Conservation (phyloP, 2,113 vertebrate species). For the Archilochus colubris region DNA sequence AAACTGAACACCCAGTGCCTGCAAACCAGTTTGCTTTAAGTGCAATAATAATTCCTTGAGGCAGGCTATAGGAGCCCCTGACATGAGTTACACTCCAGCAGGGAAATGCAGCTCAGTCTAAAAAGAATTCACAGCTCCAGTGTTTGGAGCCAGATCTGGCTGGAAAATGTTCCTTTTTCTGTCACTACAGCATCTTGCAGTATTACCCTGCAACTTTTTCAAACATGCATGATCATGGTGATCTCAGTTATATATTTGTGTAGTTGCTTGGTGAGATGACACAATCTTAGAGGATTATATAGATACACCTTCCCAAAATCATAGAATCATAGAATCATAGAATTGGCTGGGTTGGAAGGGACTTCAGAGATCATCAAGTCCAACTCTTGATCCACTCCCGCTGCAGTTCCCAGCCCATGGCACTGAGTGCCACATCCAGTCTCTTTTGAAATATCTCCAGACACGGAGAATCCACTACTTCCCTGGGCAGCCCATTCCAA, state of each 20-base stretch:
- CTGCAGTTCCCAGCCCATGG: no score
- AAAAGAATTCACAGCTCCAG: not conserved
- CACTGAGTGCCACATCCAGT: no score
- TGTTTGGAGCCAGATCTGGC: not conserved
- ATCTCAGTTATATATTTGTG: not conserved
- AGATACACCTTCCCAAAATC: not conserved
- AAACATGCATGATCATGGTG: not conserved
- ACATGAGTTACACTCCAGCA: not conserved
- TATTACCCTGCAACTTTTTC: not conserved
- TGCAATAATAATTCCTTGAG: conserved; percentile 4
- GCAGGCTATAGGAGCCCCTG: not conserved
- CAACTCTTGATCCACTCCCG: no score
- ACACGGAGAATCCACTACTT: no score
- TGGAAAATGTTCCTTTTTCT: not conserved
- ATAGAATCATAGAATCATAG: no score
- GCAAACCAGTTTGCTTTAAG: not conserved
- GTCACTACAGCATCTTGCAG: not conserved
- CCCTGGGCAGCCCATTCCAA: no score
- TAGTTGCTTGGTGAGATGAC: accelerated
- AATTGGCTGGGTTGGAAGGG: no score
- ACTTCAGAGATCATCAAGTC: no score
- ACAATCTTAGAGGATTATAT: not conserved
- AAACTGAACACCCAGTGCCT: not conserved
- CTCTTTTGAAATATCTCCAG: no score
- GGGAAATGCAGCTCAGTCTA: not conserved